Percentiles rank a stretch among this genome's conserved stretches.
Conservation (phyloP, 2,888 invertebrate genomes). For the Torymus auratus region DNA sequence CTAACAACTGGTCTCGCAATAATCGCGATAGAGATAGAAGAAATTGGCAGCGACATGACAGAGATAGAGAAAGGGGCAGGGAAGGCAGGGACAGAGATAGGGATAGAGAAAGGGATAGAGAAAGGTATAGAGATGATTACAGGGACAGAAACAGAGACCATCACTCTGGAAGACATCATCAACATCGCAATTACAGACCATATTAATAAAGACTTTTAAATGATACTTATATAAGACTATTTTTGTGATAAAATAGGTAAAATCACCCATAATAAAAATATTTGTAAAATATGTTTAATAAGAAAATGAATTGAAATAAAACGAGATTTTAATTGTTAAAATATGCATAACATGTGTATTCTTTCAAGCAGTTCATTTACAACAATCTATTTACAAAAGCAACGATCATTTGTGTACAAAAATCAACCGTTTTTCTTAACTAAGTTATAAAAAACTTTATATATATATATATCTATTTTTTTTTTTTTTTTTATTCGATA, state of each 20-base stretch:
- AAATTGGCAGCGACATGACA: slow-evolving; percentile 44
- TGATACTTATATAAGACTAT: slow-evolving; percentile 19
- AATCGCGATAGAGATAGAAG: slow-evolving; percentile 61
- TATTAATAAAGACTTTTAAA: slow-evolving; percentile 8
- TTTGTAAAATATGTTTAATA: slow-evolving; percentile 28
- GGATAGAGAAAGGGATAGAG: slow-evolving; percentile 59
- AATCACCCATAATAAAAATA: background rate
- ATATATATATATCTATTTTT: slow-evolving; percentile 2
- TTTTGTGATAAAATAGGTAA: slow-evolving; percentile 40
- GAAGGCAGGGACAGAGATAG: slow-evolving; percentile 13
- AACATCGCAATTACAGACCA: slow-evolving; percentile 57
- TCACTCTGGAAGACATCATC: slow-evolving; percentile 58
- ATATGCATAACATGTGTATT: slow-evolving; percentile 55
- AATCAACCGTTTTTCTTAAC: slow-evolving; percentile 46
- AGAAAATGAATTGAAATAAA: slow-evolving; percentile 30
- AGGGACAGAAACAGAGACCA: slow-evolving; percentile 30
- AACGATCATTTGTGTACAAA: slow-evolving; percentile 51
- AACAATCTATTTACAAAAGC: slow-evolving; percentile 56
- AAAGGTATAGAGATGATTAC: slow-evolving; percentile 56
- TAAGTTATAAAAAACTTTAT: slow-evolving; percentile 54
- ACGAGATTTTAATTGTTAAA: slow-evolving; percentile 48
- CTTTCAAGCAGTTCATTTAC: slow-evolving; percentile 52
- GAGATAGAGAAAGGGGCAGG: slow-evolving; percentile 5
- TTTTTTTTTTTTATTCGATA: slow-evolving; percentile 21
- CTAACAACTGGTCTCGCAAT: slow-evolving; percentile 64